Base-by-base conservation (phyloP, 1,140 invertebrate genomes). In the Drosophila tropicalis region DNA sequence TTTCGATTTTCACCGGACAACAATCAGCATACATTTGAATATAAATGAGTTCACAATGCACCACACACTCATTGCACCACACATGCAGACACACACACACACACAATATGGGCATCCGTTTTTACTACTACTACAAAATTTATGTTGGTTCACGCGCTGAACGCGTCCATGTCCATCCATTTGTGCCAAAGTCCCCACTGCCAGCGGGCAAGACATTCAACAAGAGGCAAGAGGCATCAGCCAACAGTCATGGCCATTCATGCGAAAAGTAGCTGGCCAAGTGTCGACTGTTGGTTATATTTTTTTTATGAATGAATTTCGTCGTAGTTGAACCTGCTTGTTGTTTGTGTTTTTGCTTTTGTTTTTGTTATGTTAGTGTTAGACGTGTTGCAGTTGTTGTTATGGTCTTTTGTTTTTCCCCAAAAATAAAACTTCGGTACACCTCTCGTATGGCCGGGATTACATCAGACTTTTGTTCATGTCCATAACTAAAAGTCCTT, bases 221-320 rank as follows among this genome's bases (percentile, higher is more conserved):
- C 9, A 22, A 47, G n/a, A 29, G 32, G 47, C 41, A 58, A 56
- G 19, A 47, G 55, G 57, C 76, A 79, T 64, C 17, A 65, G 65
- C 70, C 78, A 81, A 70, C 70, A 77, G 73, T 70, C 73, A 63
- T 73, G 82, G 64, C 70, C 83, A 86, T 87, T 86, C 83, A 86
- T 83, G 83, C 83, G 79, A 86, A 83, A 86, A 72, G 65, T 73
- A 70, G 60, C 60, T 78, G 44, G 68, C 79, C 83, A 83, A 83
- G 79, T 83, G 79, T 70, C 72, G 70, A 67, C 47, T 55, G 70
- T 56, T 80, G 36, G 36, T 39, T 29, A 29, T 29, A 29, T 29
- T 39, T 79, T 67, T 82, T 85, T 86, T 80, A 87, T 86, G 83
- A 86, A 86, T 86, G 83, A 86, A 86, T 76, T 86, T 83, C 76